These are phyloP conservation scores for Phoeniculus purpureus DNA, from an alignment of 2,797 vertebrate species.

Conservation along the genomic window DNA sequence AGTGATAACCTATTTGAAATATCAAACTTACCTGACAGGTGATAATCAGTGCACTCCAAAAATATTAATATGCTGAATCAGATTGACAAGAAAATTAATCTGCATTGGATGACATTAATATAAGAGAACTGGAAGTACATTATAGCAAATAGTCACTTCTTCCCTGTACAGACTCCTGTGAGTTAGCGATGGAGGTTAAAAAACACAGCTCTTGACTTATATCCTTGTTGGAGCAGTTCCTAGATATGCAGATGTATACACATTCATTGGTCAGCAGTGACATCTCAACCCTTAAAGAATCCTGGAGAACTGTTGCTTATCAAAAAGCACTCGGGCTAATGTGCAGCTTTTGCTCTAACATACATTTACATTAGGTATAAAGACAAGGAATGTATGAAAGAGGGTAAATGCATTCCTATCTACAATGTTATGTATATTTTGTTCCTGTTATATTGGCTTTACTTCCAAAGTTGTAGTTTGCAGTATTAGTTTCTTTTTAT, in stretches of 20 bases:
- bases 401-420: slow-evolving; percentile 79
- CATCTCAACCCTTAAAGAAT: slow-evolving; percentile 71
- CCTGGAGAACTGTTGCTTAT: slow-evolving; percentile 77
- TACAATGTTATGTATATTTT: slow-evolving; percentile 79
- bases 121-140: slow-evolving; percentile 20
- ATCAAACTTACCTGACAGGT: slow-evolving; percentile 26
- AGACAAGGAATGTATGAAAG: slow-evolving; percentile 77
- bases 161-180: slow-evolving; percentile 11
- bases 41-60: slow-evolving; percentile 53
- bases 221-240: slow-evolving; percentile 55
- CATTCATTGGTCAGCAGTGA: slow-evolving; percentile 42
- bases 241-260: slow-evolving; percentile 65
- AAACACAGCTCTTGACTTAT: slow-evolving; percentile 27
- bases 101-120: slow-evolving; percentile 52
- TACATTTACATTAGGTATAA: slow-evolving; percentile 76
- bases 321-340: slow-evolving; percentile 72
- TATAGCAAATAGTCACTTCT: slow-evolving; percentile 22
- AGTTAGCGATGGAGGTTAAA: slow-evolving; percentile 16
- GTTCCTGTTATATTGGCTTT: slow-evolving; percentile 82
- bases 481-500: slow-evolving; percentile 82
- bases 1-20: not conserved
- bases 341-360: slow-evolving; percentile 73
- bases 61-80: slow-evolving; percentile 1
- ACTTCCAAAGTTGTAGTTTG: slow-evolving; percentile 81
- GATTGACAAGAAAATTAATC: slow-evolving; percentile 56